Percentiles rank a stretch among this genome's conserved stretches.
These are phyloP conservation scores for Pangasianodon hypophthalmus DNA, from an alignment of 2,113 vertebrate species.

Conservation along the genomic window DNA sequence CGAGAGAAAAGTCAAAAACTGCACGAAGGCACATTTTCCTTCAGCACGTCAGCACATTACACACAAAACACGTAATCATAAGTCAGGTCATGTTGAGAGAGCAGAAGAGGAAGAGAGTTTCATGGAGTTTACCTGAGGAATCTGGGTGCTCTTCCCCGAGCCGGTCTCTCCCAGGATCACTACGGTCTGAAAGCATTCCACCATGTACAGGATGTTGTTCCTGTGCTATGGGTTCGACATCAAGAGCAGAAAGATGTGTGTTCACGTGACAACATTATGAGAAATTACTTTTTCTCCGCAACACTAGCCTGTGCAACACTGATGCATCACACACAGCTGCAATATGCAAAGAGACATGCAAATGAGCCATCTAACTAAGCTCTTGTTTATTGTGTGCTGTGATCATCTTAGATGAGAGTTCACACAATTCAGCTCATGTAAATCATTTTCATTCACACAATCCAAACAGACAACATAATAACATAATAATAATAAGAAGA, in stretches of 20 bases:
- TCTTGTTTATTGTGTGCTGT: background rate
- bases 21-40: background rate
- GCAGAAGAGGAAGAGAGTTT: slow-evolving; percentile 58
- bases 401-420: background rate
- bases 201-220: slow-evolving; percentile 95
- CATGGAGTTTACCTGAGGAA: slow-evolving; percentile 80
- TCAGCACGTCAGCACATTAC: background rate
- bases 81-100: background rate
- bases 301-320: background rate
- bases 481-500: slow-evolving; percentile 49
- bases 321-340: background rate
- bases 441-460: background rate
- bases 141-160: slow-evolving; percentile 95
- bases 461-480: background rate
- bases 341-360: background rate
- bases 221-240: slow-evolving; percentile 79
- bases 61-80: background rate
- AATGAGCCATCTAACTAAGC: background rate
- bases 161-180: slow-evolving; percentile 97
- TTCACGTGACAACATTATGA: background rate
- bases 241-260: background rate
- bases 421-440: background rate
- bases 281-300: background rate
- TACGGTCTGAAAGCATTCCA: slow-evolving; percentile 94
- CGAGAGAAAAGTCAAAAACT: slow-evolving; percentile 7